Base-by-base conservation (phyloP, 53 echinoderm and acorn worm species). In the Crossaster papposus region DNA sequence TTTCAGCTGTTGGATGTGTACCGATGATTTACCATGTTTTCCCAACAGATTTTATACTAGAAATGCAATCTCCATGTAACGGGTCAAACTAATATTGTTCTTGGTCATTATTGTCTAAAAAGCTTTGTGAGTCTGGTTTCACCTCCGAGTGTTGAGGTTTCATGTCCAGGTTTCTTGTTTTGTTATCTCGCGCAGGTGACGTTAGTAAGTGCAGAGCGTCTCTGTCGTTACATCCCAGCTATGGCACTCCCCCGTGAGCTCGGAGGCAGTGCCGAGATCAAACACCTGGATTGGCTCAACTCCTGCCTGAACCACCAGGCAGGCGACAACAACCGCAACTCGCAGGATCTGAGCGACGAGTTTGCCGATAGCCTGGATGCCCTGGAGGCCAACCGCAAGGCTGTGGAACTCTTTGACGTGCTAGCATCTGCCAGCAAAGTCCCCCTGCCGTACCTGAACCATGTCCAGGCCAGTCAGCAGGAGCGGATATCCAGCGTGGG, bases 221-320 rank as follows among this genome's bases (percentile, higher is more conserved):
- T 97, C 72, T 94, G 95, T 58, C 92, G 94, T 4, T 97, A 93
- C 88, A 90, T 99, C 50, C 99, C 99, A 50, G 93, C 94, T 8
- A 94, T 92, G 44, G 93, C 95, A 1, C 90, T 99, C 18, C 99
- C 99, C 30, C 92, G 89, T 68, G 95, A 99, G 38, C 91, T 99
- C 33, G 95, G 95, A 23, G 99, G 99, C 38, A 84, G 91, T 7
- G 86, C 93, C 30, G 91, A 94, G 70, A 80, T 94, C 73, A 94
- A 93, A 38, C 99, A 99, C 81, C 90, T 93, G 75, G 96, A 99
- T 54, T 99, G 99, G 99, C 94, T 99, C 72, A 93, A 93, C 81
- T 85, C 92, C 3, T 99, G 99, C 75, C 79, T 95, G 36, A 90
- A 90, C 76, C 92, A 94, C 53, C 92, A 92, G 80, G 81, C 90